Conservation (phyloP, 2,888 invertebrate species). For the Elysia crispata region DNA sequence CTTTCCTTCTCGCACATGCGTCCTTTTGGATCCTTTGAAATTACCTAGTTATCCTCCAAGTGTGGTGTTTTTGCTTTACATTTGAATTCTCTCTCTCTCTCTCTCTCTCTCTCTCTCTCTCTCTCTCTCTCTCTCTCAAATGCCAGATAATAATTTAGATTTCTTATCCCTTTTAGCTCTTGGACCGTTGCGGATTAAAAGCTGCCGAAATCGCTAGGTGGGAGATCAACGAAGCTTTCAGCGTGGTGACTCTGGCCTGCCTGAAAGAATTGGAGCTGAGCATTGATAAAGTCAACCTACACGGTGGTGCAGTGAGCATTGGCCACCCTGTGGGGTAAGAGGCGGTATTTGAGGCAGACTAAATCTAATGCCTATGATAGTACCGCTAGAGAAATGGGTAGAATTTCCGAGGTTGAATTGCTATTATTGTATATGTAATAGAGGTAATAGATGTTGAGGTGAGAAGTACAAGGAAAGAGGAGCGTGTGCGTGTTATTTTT, state of each 20-base stretch:
- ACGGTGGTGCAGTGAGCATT: constrained; percentile 98
- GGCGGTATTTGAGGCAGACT: not conserved
- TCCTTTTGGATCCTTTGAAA: too few species aligned
- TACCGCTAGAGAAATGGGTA: too few species aligned
- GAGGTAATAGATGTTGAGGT: too few species aligned
- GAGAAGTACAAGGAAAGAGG: too few species aligned
- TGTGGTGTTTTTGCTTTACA: too few species aligned
- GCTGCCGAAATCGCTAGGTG: constrained; percentile 93
- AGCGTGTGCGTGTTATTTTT: too few species aligned
- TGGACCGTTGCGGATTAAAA: constrained; percentile 88
- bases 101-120: not conserved
- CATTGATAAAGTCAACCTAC: constrained; percentile 91
- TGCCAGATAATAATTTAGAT: not conserved
- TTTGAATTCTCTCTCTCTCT: too few species aligned
- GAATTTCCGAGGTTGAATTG: too few species aligned
- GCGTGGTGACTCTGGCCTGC: constrained; percentile 95
- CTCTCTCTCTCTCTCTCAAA: not conserved
- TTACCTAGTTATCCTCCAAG: too few species aligned
- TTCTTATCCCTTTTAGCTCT: constrained; percentile 80
- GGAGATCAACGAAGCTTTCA: constrained; percentile 99
- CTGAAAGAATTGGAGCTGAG: constrained; percentile 91
- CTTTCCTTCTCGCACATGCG: too few species aligned
- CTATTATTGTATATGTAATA: too few species aligned
- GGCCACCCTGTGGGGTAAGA: constrained; percentile 96
- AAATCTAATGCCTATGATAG: too few species aligned